A percentile compares a stretch with the other conserved stretches of the same genome.
phyloP scores from a whole-genome alignment of 2,113 vertebrate genomes.

The Dendrocopos noguchii region DNA sequence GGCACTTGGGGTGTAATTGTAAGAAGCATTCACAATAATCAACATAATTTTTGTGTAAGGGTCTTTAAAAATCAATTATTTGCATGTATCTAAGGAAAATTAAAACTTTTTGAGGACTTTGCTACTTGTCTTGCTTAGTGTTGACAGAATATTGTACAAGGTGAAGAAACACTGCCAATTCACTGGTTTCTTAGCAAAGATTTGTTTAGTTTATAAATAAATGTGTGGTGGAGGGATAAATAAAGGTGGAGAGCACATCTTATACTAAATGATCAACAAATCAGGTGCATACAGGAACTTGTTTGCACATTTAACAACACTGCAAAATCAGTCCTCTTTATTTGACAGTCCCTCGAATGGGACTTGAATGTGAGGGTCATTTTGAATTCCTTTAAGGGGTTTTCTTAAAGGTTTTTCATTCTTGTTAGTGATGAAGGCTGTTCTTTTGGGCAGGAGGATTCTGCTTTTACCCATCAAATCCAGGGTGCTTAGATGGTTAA shows the following conservation, averaged over 20 bases:
- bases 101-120: neutral
- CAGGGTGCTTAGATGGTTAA: neutral
- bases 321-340: neutral
- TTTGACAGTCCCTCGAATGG: neutral
- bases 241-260: neutral
- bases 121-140: neutral
- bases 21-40: neutral
- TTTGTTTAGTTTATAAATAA: neutral
- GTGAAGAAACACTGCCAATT: neutral
- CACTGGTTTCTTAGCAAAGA: neutral
- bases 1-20: neutral
- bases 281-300: neutral
- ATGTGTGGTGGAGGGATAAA: too few relatives aligned
- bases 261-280: neutral
- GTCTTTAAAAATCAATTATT: neutral
- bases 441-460: neutral
- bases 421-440: neutral
- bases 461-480: neutral
- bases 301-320: too few relatives aligned
- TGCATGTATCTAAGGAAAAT: neutral
- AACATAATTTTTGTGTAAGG: neutral
- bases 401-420: neutral
- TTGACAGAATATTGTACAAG: neutral
- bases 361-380: neutral
- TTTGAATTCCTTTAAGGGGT: neutral